Percentiles rank a stretch among this genome's conserved stretches.
These are phyloP conservation scores for Zygaena filipendulae DNA, from an alignment of 2,888 invertebrate species.

Conservation along the genomic window DNA sequence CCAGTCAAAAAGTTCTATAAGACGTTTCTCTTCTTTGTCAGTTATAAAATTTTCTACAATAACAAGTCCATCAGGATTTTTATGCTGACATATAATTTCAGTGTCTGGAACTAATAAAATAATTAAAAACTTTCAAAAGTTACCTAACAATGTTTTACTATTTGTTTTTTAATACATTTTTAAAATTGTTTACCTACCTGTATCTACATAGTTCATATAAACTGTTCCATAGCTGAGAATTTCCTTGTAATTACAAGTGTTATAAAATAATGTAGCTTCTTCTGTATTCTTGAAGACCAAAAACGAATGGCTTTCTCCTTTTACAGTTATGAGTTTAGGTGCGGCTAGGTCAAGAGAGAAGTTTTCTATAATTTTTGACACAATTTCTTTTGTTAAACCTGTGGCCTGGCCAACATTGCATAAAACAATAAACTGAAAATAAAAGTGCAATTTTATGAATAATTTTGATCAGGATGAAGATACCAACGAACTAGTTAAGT, in stretches of 20 bases:
- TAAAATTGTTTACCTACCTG: conserved; percentile 45
- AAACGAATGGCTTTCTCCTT: conserved; percentile 86
- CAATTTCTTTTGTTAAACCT: conserved; percentile 74
- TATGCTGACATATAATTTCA: conserved; percentile 34
- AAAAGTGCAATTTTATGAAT: no score
- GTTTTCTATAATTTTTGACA: conserved; percentile 68
- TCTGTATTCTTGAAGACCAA: conserved; percentile 65
- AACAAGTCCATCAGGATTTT: conserved; percentile 75
- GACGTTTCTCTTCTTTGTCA: conserved; percentile 70
- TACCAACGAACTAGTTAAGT: no score
- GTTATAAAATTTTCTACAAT: conserved; percentile 79
- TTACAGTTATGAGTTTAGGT: conserved; percentile 74
- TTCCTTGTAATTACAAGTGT: conserved; percentile 69
- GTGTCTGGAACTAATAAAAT: conserved; percentile 43
- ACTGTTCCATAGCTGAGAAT: conserved; percentile 69
- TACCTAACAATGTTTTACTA: neutral
- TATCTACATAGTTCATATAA: conserved; percentile 73
- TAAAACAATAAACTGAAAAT: conserved; percentile 78
- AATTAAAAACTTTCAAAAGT: neutral
- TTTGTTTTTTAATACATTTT: neutral
- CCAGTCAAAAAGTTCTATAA: conserved; percentile 71
- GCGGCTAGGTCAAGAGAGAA: conserved; percentile 63
- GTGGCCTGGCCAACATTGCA: conserved; percentile 90
- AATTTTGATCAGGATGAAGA: no score
- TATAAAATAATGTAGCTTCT: conserved; percentile 68